Evolutionary conservation across 2,797 vertebrate genomes (phyloP), one percentile per base, ranked within the genome.

Genomic region (Eospalax fontanierii): DNA sequence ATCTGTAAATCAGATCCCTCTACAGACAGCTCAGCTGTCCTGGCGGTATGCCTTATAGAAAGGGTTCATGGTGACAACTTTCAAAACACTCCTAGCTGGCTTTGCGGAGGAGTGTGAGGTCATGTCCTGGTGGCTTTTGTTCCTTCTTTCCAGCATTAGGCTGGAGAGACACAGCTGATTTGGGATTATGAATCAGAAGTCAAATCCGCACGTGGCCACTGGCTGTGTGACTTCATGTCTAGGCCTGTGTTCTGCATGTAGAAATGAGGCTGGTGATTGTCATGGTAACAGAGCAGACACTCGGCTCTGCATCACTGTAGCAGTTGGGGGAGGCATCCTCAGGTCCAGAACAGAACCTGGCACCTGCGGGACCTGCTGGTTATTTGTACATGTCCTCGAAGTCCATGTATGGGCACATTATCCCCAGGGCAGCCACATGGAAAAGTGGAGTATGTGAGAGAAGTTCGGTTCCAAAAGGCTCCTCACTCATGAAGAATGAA

Each of bases 161-260:
- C 75, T 40, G 28, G 61, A 46, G 65, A 38, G 92, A 93, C 74
- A 46, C 65, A 90, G 65, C 79, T 12, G 1, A 38, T 59, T 82
- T 73, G 87, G 71, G 80, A 95, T 76, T 61, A 80, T 11, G 30
- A 79, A 57, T 75, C 61, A 68, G 91, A 91, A 92, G 65, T 92
- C 87, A 91, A 76, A 91, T 35, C 68, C 8, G 89, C 65, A 24
- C n/a, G 70, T 2, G 40, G 76, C 38, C 84, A 70, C 80, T 86
- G 65, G 46, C 70, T 71, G 30, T 33, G 63, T 89, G 93, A 93
- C 66, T 89, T 90, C 91, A 75, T 70, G 85, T 93, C 76, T 11
- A 1, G 50, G 66, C 74, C 54, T 84, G 89, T 35, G 61, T 75
- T 88, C 80, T 63, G 22, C 24, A 4, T 82, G 89, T 83, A 22